A percentile compares a stretch with the other conserved stretches of the same genome.
phyloP scores from a whole-genome alignment of 2,888 invertebrate species.

The Cerceris rybyensis region DNA sequence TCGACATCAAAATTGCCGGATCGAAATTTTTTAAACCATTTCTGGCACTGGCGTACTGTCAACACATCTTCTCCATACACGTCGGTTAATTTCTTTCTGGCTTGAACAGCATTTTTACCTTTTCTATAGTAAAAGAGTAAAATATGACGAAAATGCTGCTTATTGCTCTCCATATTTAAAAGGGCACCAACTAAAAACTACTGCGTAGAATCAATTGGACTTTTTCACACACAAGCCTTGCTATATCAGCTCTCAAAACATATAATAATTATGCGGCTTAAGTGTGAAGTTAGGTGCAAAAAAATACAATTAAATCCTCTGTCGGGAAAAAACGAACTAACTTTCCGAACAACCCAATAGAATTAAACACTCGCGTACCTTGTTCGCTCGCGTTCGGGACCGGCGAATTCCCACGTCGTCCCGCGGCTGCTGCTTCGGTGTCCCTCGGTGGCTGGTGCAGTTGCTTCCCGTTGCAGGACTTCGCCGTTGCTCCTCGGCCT shows the following conservation, averaged over 20 bases:
- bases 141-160: constrained; percentile 49
- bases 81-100: constrained; percentile 41
- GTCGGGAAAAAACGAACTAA: too few species aligned
- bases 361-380: too few species aligned
- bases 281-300: constrained; percentile 14
- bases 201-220: constrained; percentile 51
- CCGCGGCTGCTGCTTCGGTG: too few species aligned
- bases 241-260: constrained; percentile 18
- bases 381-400: too few species aligned
- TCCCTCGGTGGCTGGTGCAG: too few species aligned
- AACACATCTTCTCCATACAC: constrained; percentile 58
- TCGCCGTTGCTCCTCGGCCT: too few species aligned
- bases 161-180: constrained; percentile 54
- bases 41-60: constrained; percentile 58
- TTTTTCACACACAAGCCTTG: constrained; percentile 52
- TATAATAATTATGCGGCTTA: constrained; percentile 60
- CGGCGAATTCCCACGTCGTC: too few species aligned
- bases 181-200: constrained; percentile 61
- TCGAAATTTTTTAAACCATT: constrained; percentile 65
- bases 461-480: too few species aligned
- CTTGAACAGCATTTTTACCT: constrained; percentile 53
- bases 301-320: constrained; percentile 18
- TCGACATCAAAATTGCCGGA: constrained; percentile 26
- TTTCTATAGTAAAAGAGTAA: constrained; percentile 54
- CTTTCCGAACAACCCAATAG: too few species aligned